Base-by-base conservation (phyloP, 2,888 invertebrate species). In the Netelia fuscicornis region DNA sequence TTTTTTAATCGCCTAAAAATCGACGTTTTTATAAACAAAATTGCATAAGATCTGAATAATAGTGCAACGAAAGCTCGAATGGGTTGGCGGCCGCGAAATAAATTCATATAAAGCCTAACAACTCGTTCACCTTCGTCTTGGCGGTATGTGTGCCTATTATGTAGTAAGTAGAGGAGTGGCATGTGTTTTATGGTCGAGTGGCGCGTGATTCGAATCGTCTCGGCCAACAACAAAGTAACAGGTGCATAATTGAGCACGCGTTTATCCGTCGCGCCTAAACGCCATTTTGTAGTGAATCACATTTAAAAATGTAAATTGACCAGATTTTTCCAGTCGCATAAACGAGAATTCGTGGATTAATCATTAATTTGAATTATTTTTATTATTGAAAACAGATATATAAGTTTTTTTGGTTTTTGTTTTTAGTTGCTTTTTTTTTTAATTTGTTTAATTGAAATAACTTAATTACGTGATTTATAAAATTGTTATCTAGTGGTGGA, bases 401-500 rank as follows among this genome's bases (percentile, higher is more conserved):
- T 30, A 25, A 25, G 2, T 30, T 30, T 5, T 30, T 30, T 30
- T 30, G 3, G 30, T 25, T 25, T 2, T 25, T 5, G 5, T 30
- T 30, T 30, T 30, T 30, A 30, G 30, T 5, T 30, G 17, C n/a
- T 17, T 17, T 17, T 17, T 17, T 17, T 2, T 30, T 30, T 30
- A 30, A 30, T 30, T 30, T 2, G 30, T 30, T 30, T 30, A 30
- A 30, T 52, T 25, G 13, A 2, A 68, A 54, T 13, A 8, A 13
- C 25, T 37, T 11, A 20, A 8, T 11, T 58, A 17, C 1, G 11
- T 30, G 17, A n/a, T 17, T 37, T 37, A 17, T 52, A 9, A 42
- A 65, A 58, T 48, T 68, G n/a, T 80, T 67, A 17, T 70, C 23
- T 60, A 93, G 93, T 93, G 91, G 92, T 94, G 80, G 94, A 93